phyloP scores from a whole-genome alignment of 2,113 vertebrate species.

The Sitta europaea region DNA sequence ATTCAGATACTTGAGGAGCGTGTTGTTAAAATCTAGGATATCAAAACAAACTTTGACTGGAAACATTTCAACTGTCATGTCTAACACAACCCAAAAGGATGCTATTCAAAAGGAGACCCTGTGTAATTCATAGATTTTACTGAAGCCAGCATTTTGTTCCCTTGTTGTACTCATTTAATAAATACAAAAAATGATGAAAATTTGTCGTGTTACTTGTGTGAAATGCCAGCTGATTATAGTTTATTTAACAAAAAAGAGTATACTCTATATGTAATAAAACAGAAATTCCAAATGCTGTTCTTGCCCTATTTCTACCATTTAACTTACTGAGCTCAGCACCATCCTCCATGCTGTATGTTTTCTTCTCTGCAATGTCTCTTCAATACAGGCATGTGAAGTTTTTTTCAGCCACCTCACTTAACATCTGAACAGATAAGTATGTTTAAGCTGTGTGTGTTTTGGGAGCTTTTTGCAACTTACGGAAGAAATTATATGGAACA shows the following conservation, averaged over 20 bases:
- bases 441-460: background rate
- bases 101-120: background rate
- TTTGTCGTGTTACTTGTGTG: background rate
- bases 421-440: background rate
- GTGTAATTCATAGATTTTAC: background rate
- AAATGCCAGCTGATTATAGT: background rate
- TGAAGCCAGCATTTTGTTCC: background rate
- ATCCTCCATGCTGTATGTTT: background rate
- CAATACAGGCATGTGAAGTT: background rate
- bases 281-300: constrained; percentile 2
- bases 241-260: background rate
- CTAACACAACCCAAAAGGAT: background rate
- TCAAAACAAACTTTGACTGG: background rate
- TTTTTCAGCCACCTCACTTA: background rate
- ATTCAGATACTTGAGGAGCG: background rate
- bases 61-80: background rate
- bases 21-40: background rate
- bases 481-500: background rate
- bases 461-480: background rate
- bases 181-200: background rate
- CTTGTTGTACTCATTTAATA: background rate
- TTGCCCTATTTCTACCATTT: background rate
- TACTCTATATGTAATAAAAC: constrained; percentile 19
- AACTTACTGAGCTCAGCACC: background rate
- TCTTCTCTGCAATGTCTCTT: background rate